These are phyloP conservation scores for Microplitis deprimator DNA, from an alignment of 2,888 invertebrate species.

Conservation along the genomic window DNA sequence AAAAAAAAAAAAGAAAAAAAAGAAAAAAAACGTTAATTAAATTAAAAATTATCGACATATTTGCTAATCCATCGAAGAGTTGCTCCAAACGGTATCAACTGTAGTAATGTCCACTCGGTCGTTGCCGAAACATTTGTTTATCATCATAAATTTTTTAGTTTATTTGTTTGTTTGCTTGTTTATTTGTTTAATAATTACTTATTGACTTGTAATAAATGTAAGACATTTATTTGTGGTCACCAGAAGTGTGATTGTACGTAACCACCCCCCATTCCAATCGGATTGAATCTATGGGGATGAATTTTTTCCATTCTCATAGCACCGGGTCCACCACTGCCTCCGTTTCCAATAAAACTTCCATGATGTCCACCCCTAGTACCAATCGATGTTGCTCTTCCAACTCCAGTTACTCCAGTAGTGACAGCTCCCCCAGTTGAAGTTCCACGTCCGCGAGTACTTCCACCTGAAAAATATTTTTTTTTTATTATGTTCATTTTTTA, in stretches of 20 bases:
- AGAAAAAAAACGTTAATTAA: conserved; percentile 22
- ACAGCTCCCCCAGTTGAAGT: conserved; percentile 48
- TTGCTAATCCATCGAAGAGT: conserved; percentile 23
- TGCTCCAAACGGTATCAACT: conserved; percentile 13
- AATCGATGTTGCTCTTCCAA: conserved; percentile 63
- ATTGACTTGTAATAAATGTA: conserved; percentile 32
- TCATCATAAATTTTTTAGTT: background rate
- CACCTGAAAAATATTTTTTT: conserved; percentile 56
- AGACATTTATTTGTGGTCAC: conserved; percentile 57
- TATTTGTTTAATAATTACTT: conserved; percentile 15
- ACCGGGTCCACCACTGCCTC: conserved; percentile 63
- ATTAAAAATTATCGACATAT: conserved; percentile 15
- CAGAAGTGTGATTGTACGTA: conserved; percentile 70
- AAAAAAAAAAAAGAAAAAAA: conserved; percentile 18
- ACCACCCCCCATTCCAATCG: conserved; percentile 68
- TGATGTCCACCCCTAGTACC: conserved; percentile 65
- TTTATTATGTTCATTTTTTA: conserved; percentile 26
- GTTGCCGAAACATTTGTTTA: conserved; percentile 1
- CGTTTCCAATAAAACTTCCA: conserved; percentile 61
- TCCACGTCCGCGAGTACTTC: conserved; percentile 54
- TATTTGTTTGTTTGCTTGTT: conserved; percentile 4
- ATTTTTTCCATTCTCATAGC: conserved; percentile 70
- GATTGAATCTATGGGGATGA: conserved; percentile 69
- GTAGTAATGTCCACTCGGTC: background rate
- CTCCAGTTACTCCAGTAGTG: conserved; percentile 51